phyloP scores from a whole-genome alignment of 1,140 invertebrate species.

The Theocolax elegans region DNA sequence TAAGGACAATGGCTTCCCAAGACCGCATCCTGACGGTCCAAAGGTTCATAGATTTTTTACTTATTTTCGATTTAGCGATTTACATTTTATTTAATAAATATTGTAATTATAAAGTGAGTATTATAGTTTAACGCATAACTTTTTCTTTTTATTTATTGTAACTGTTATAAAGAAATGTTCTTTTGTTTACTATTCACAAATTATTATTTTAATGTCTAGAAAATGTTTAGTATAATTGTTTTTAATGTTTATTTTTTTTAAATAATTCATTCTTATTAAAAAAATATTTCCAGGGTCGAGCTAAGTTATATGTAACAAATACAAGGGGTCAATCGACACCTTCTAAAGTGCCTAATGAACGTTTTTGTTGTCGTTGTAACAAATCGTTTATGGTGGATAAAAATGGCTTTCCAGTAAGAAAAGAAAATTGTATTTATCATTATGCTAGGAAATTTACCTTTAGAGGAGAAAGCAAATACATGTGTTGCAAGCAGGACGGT shows the following conservation, averaged over 20 bases:
- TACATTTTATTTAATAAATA: no score
- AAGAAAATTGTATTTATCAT: conserved; percentile 91
- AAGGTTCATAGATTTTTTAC: conserved; percentile 47
- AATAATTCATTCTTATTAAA: conserved; percentile 5
- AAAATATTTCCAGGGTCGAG: conserved; percentile 69
- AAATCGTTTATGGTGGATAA: conserved; percentile 82
- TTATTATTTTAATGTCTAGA: not conserved
- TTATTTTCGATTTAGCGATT: conserved; percentile 10
- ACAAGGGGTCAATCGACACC: conserved; percentile 71
- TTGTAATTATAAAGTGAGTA: no score
- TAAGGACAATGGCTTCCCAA: conserved; percentile 86
- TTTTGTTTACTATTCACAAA: no score
- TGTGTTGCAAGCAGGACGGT: conserved; percentile 78
- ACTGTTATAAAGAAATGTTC: no score
- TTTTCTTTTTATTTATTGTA: not conserved
- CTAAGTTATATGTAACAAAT: conserved; percentile 68
- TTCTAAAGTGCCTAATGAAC: conserved; percentile 76
- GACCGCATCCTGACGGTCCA: conserved; percentile 70
- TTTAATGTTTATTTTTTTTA: not conserved
- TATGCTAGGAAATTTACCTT: conserved; percentile 86
- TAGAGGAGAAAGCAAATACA: conserved; percentile 74
- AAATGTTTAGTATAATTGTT: not conserved
- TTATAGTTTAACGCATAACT: not conserved
- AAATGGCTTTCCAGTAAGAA: conserved; percentile 75
- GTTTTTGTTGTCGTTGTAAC: conserved; percentile 85